Evolutionary conservation across 1,140 invertebrate species (phyloP).

Genomic region (Brachionus manjavacas): DNA sequence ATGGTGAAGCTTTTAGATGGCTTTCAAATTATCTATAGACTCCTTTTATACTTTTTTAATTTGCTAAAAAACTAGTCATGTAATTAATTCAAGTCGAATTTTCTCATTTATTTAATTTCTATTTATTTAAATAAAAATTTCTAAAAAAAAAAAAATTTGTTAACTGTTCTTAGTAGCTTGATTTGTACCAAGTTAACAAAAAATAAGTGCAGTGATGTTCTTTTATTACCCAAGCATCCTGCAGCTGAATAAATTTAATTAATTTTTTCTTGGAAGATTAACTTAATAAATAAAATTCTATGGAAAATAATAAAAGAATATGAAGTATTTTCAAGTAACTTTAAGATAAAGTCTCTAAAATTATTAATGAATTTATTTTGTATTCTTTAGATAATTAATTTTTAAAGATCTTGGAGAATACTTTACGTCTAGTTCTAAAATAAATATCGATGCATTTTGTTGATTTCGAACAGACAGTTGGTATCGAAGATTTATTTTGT

Average conservation of each 20-base stretch:
- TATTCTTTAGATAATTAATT: no score
- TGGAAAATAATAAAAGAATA: no score
- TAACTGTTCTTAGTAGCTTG: neutral
- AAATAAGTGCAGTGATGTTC: neutral
- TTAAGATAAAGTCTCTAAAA: neutral
- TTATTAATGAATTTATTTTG: neutral
- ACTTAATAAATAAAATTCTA: no score
- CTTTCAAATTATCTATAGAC: constrained; percentile 75
- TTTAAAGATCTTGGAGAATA: no score
- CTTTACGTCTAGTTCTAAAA: no score
- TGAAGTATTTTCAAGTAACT: no score
- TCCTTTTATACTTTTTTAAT: neutral
- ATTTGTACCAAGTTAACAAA: constrained; percentile 8
- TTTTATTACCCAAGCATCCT: neutral
- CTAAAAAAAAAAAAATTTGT: neutral
- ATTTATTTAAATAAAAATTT: constrained; percentile 16
- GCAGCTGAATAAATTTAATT: neutral
- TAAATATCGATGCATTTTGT: no score
- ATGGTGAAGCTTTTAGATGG: constrained; percentile 99
- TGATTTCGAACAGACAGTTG: no score
- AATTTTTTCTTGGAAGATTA: neutral
- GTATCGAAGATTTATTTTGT: no score
- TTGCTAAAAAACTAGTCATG: neutral
- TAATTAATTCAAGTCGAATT: neutral
- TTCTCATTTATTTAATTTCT: neutral